These are phyloP conservation scores for Glyphotaelius pellucidus DNA, from an alignment of 2,888 invertebrate species.

Conservation along the genomic window DNA sequence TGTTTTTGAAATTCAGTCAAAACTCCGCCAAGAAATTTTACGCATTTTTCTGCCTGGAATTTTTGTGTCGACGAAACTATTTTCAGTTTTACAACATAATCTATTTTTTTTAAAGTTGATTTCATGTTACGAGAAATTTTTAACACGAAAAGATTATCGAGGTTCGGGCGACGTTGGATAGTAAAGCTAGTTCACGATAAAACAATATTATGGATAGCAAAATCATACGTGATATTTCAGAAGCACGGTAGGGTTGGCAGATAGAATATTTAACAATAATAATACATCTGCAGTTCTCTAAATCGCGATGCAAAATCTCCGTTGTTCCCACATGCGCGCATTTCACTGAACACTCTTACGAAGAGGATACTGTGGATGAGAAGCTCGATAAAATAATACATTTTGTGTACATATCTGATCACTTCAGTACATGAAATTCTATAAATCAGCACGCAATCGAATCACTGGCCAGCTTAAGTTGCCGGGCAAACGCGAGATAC, in stretches of 20 bases:
- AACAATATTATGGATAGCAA: background rate
- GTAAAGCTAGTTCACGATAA: background rate
- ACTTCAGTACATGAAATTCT: conserved; percentile 41
- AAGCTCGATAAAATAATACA: conserved; percentile 19
- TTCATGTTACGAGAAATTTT: too few species aligned
- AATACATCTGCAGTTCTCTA: background rate
- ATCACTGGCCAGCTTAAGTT: conserved; percentile 22
- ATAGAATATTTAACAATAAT: background rate
- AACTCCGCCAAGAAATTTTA: background rate
- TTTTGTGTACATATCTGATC: conserved; percentile 42
- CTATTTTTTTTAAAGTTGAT: too few species aligned
- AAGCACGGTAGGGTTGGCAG: background rate
- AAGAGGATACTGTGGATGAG: background rate
- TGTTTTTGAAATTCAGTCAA: background rate
- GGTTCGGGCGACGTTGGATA: background rate
- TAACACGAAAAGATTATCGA: background rate
- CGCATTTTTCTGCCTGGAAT: background rate
- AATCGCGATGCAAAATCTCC: conserved; percentile 14
- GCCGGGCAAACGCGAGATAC: conserved; percentile 20
- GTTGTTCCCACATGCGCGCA: conserved; percentile 28
- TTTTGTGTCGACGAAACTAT: too few species aligned
- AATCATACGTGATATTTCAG: background rate
- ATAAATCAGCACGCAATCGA: conserved; percentile 49
- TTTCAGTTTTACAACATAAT: too few species aligned
- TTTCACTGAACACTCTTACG: background rate